Evolutionary conservation across 2,888 invertebrate species (phyloP).

Genomic region (Chrysina gloriosa): DNA sequence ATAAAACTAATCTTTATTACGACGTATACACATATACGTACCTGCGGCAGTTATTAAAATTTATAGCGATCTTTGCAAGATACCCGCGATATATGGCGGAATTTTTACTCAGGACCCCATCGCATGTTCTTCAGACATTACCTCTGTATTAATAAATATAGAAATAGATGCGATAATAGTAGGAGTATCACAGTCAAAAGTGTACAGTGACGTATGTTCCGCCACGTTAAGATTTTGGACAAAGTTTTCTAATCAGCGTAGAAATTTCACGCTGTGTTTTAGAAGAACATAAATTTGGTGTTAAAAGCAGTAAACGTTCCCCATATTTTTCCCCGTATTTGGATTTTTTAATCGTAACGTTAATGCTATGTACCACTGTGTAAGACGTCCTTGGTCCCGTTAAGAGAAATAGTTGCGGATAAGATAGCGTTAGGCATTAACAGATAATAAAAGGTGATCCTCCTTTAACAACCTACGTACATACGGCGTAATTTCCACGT

Average conservation of each 20-base stretch:
- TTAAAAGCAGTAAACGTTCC: background rate
- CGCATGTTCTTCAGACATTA: slow-evolving; percentile 4
- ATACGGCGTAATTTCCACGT: background rate
- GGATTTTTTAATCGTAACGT: background rate
- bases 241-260: background rate
- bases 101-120: slow-evolving; percentile 1
- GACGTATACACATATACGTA: background rate
- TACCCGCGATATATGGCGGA: slow-evolving; percentile 24
- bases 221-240: slow-evolving; percentile 1
- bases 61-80: slow-evolving; percentile 25
- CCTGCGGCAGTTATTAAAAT: slow-evolving; percentile 26
- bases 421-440: background rate
- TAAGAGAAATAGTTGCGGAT: background rate
- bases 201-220: background rate
- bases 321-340: background rate
- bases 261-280: slow-evolving; percentile 2
- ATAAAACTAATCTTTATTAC: slow-evolving; percentile 24
- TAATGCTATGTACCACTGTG: background rate
- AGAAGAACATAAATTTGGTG: background rate
- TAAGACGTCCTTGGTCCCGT: background rate
- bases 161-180: slow-evolving; percentile 1
- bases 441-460: background rate
- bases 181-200: background rate
- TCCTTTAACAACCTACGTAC: background rate
- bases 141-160: slow-evolving; percentile 14